Base-by-base conservation (phyloP, 2,797 vertebrate species). In the Lateolabrax maculatus region DNA sequence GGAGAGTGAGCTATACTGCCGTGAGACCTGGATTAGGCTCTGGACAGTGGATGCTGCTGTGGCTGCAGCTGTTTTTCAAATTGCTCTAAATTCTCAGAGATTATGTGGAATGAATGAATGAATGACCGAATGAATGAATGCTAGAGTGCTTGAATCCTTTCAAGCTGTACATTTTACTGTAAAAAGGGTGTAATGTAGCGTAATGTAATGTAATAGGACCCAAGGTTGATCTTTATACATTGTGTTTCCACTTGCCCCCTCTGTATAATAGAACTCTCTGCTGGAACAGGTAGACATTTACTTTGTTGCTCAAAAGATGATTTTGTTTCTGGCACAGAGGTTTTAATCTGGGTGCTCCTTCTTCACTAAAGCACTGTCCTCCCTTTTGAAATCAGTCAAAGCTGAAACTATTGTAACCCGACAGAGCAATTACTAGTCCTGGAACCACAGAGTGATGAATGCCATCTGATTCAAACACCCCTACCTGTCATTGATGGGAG, bases 31-130 rank as follows among this genome's bases (percentile, higher is more conserved):
- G 95, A 95, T 95, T 95, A 95, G 87, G 81, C 78, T 65, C 77
- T 90, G 90, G 77, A 81, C 83, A 63, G 78, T 90, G 85, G 86
- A 88, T 87, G 89, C 89, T 79, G 90, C 79, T 83, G 79, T 86
- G 80, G 87, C 86, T 82, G 89, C 89, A 88, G 90, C 89, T 92
- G 86, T 92, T 91, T 91, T 87, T 90, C 87, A 93, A 92, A 95
- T 93, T 93, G 92, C 94, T 95, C 92, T 92, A 93, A 92, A 95
- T 94, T 94, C 91, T 86, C 88, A 84, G 94, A 95, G 95, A 95
- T 95, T 95, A 95, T 90, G 87, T 76, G 79, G 75, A 83, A 90
- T 87, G 78, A 93, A 91, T 91, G 90, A 93, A 91, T 89, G 87
- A 92, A 84, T 83, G 84, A 88, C 41, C 55, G 62, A 83, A 71